Evolutionary conservation across 1,140 invertebrate species (phyloP), one percentile per base, ranked within the genome.

Genomic region (Bacillus rossius): DNA sequence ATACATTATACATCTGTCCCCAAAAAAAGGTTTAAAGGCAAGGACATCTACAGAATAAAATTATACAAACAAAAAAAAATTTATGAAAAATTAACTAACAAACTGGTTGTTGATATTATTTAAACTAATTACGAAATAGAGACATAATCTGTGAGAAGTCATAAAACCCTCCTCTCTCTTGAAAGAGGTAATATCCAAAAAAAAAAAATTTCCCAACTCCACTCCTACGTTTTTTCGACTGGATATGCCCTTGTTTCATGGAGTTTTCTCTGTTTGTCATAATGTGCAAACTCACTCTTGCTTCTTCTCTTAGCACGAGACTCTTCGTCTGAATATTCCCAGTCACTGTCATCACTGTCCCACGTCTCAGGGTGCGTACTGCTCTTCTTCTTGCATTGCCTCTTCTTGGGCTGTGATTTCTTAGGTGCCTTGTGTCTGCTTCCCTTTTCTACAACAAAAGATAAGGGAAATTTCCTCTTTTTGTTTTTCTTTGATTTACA

Each of bases 241-340:
- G n/a, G n/a, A n/a, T n/a, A n/a, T n/a, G n/a, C n/a, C n/a, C n/a
- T n/a, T n/a, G n/a, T n/a, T n/a, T n/a, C n/a, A n/a, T n/a, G n/a
- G n/a, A n/a, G n/a, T n/a, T n/a, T n/a, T n/a, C n/a, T n/a, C n/a
- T n/a, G n/a, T n/a, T n/a, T n/a, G n/a, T 34, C 4, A 34, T 10
- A 34, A 34, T 34, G 10, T 10, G 4, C 29, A 5, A 43, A 55
- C 64, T 60, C 51, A 62, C 63, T 65, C 45, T 45, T 42, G 40
- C 55, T 65, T 20, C 55, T 55, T 23, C 43, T 56, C 14, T 50
- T 62, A 20, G 29, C 58, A 25, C 42, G 37, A 7, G 42, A 38
- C 47, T 67, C 65, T 23, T 71, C 62, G 41, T 66, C 64, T 8
- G 65, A 62, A 41, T 43, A 67, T 50, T 67, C 67, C 59, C 67